phyloP scores from a whole-genome alignment of 2,113 vertebrate species.

The Crypturellus undulatus region DNA sequence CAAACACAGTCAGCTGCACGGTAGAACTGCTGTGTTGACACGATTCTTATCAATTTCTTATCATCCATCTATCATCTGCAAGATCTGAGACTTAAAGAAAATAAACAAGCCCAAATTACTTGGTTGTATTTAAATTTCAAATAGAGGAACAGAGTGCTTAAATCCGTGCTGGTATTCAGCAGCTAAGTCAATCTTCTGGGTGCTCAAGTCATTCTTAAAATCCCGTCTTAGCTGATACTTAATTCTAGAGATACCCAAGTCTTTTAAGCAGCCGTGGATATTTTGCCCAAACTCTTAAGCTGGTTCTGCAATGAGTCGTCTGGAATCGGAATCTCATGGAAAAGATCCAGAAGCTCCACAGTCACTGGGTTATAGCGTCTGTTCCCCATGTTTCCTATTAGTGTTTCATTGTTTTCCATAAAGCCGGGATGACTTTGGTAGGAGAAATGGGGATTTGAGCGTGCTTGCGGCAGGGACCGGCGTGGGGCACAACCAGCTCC shows the following conservation, averaged over 20 bases:
- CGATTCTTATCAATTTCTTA: neutral
- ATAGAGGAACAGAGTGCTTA: neutral
- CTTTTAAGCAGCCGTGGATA: neutral
- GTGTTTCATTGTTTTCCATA: neutral
- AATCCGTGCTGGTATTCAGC: neutral
- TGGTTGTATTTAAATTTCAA: slow-evolving; percentile 2
- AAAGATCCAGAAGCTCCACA: neutral
- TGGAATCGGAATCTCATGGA: neutral
- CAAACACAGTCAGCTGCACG: neutral
- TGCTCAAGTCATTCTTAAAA: neutral
- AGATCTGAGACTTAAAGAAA: neutral
- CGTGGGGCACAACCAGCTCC: rapidly evolving
- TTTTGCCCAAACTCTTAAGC: neutral
- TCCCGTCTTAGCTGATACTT: neutral
- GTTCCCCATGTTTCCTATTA: neutral
- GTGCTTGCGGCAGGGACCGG: neutral
- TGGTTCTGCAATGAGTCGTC: neutral
- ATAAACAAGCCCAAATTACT: neutral
- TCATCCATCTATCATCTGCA: neutral
- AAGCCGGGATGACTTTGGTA: neutral
- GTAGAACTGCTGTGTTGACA: neutral
- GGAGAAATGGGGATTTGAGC: neutral
- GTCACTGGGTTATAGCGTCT: neutral
- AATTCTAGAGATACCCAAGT: neutral
- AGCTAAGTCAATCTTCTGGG: neutral